A percentile compares a stretch with the other conserved stretches of the same genome.
These are phyloP conservation scores for Rhaphigaster nebulosa DNA, from an alignment of 2,888 invertebrate species.

Conservation along the genomic window DNA sequence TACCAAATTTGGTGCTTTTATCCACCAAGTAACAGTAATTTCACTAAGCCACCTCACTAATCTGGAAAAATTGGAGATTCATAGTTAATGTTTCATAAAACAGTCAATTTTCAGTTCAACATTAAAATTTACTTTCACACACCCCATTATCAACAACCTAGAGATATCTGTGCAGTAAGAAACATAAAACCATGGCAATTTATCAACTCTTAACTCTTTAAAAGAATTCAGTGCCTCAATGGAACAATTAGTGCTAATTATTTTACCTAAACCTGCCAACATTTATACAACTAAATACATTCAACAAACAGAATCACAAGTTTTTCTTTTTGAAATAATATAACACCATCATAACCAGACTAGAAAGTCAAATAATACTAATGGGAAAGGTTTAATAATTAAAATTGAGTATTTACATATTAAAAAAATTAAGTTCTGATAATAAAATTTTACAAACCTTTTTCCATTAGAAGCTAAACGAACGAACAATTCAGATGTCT, in stretches of 20 bases:
- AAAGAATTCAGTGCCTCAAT: not conserved
- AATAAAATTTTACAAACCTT: constrained; percentile 71
- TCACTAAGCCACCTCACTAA: too few relatives aligned
- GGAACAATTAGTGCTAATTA: not conserved
- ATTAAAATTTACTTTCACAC: too few relatives aligned
- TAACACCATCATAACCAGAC: not conserved
- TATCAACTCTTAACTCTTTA: not conserved
- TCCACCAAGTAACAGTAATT: too few relatives aligned
- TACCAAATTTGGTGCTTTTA: too few relatives aligned
- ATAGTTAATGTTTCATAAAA: too few relatives aligned
- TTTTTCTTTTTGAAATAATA: not conserved
- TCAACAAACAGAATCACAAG: not conserved
- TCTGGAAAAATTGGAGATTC: too few relatives aligned
- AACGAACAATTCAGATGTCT: constrained; percentile 95
- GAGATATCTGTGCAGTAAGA: too few relatives aligned
- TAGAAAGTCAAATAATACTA: not conserved
- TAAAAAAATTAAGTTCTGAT: constrained; percentile 42
- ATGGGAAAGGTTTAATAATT: not conserved
- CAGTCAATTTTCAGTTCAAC: too few relatives aligned
- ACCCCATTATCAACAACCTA: too few relatives aligned
- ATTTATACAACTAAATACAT: not conserved
- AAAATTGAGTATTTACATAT: not conserved
- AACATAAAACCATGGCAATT: not conserved
- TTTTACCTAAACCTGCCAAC: not conserved
- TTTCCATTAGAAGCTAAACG: constrained; percentile 95